Percentiles rank a stretch among this genome's conserved stretches.
phyloP scores from a whole-genome alignment of 2,888 invertebrate species.

The Nemapogon koenigi region DNA sequence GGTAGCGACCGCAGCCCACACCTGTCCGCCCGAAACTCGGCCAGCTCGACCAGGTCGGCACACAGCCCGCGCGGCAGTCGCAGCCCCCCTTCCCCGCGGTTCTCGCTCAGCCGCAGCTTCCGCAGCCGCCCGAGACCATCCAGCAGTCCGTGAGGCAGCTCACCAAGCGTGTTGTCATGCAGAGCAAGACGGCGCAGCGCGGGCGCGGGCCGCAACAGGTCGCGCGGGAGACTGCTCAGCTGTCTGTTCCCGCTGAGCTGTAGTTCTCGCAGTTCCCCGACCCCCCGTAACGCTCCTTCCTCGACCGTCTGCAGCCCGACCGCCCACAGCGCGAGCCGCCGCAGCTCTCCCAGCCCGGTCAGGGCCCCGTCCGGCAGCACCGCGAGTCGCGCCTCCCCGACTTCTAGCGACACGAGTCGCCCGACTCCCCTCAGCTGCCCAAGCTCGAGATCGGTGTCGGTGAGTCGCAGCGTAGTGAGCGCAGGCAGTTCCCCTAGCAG shows the following conservation, averaged over 20 bases:
- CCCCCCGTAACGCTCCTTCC: slow-evolving; percentile 15
- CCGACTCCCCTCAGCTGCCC: not conserved
- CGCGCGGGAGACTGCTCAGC: slow-evolving; percentile 9
- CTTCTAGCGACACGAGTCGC: not conserved
- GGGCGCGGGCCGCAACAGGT: slow-evolving; percentile 8
- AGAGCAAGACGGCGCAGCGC: slow-evolving; percentile 16
- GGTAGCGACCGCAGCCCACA: not conserved
- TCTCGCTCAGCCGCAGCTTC: slow-evolving; percentile 10
- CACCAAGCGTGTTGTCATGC: slow-evolving; percentile 11
- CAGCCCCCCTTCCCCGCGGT: slow-evolving; percentile 3
- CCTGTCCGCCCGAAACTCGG: too few relatives aligned
- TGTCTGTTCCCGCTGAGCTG: slow-evolving; percentile 19
- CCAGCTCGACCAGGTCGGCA: slow-evolving; percentile 9
- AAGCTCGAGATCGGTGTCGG: not conserved
- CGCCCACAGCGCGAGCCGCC: too few relatives aligned
- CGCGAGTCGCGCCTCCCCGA: not conserved
- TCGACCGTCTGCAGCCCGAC: slow-evolving; percentile 11
- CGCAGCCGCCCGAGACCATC: slow-evolving; percentile 8
- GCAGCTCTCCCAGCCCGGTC: too few relatives aligned
- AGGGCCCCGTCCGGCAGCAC: too few relatives aligned
- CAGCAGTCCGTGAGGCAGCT: slow-evolving; percentile 12
- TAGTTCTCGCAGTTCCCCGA: too few relatives aligned
- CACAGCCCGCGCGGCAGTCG: slow-evolving; percentile 4
- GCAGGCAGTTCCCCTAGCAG: too few relatives aligned
- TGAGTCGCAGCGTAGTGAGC: too few relatives aligned